A percentile compares a stretch with the other conserved stretches of the same genome.
Evolutionary conservation across 1,140 invertebrate species (phyloP).

Genomic region (Lineus longissimus): DNA sequence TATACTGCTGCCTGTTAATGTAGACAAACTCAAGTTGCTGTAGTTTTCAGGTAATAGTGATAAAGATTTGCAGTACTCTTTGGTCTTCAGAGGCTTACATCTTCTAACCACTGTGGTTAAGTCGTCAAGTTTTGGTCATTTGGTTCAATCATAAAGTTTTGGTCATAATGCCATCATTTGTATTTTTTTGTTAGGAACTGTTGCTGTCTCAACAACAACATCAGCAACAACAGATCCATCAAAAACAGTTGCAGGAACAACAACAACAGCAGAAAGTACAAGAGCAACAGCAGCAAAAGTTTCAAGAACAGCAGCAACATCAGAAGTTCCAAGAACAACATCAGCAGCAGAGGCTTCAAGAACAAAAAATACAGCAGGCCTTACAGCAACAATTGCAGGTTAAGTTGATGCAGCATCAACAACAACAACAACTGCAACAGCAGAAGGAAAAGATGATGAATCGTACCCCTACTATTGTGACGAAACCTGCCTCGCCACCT

Average conservation of each 20-base stretch:
- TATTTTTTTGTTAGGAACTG: slow-evolving; percentile 31
- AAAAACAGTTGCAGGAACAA: slow-evolving; percentile 29
- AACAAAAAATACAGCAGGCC: slow-evolving; percentile 64
- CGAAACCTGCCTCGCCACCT: slow-evolving; percentile 44
- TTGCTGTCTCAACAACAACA: slow-evolving; percentile 36
- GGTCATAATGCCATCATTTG: no score
- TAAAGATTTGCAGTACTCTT: no score
- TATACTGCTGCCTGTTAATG: no score
- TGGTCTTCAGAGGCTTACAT: no score
- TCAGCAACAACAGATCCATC: slow-evolving; percentile 36
- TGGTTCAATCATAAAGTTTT: no score
- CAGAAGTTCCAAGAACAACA: slow-evolving; percentile 44
- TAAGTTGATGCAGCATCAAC: slow-evolving; percentile 66
- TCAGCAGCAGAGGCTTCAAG: slow-evolving; percentile 11
- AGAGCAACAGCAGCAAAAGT: slow-evolving; percentile 12
- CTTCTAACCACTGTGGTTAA: no score
- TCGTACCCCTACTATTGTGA: slow-evolving; percentile 44
- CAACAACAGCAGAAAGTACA: slow-evolving; percentile 10
- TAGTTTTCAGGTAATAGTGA: no score
- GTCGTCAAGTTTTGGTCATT: no score
- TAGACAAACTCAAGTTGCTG: no score
- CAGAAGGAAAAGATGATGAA: slow-evolving; percentile 59
- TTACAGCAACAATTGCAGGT: slow-evolving; percentile 62
- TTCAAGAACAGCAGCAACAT: slow-evolving; percentile 24
- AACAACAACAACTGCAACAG: slow-evolving; percentile 61